Evolutionary conservation across 2,113 vertebrate species (phyloP).

Genomic region (Speoplatyrhinus poulsoni): DNA sequence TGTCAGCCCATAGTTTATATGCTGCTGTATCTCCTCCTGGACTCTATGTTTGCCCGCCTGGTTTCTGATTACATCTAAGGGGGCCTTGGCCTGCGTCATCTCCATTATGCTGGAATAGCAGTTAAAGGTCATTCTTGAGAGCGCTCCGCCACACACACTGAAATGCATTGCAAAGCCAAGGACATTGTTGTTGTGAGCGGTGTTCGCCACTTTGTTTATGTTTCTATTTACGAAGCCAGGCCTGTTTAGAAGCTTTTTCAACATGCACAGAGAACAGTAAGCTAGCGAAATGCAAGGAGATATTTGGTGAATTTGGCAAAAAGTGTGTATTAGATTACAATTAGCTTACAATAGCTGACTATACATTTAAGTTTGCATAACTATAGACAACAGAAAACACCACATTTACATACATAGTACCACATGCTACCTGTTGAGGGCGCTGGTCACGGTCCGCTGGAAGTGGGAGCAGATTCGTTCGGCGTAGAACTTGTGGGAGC

Average conservation of each 20-base stretch:
- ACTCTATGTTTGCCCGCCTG: constrained; percentile 37
- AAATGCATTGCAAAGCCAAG: too few species aligned
- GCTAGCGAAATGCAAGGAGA: too few species aligned
- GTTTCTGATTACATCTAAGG: constrained; percentile 49
- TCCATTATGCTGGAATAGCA: constrained; percentile 46
- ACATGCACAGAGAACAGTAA: too few species aligned
- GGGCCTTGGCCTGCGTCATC: constrained; percentile 19
- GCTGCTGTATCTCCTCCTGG: constrained; percentile 61
- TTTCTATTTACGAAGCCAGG: too few species aligned
- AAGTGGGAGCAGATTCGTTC: constrained; percentile 61
- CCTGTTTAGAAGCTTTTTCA: too few species aligned
- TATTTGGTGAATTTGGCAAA: too few species aligned
- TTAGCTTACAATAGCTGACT: too few species aligned
- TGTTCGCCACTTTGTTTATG: too few species aligned
- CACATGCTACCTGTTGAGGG: constrained; percentile 54
- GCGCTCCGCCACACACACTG: too few species aligned
- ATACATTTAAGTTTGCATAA: neutral
- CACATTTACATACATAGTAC: neutral
- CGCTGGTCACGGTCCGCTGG: constrained; percentile 53
- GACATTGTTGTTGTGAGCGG: too few species aligned
- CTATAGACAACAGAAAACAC: neutral
- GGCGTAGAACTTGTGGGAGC: constrained; percentile 65
- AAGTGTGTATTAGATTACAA: too few species aligned
- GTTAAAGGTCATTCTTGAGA: too few species aligned
- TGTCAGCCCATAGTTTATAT: constrained; percentile 43